These are phyloP conservation scores for Parapsyche elsis DNA, from an alignment of 1,140 invertebrate genomes.

Conservation along the genomic window DNA sequence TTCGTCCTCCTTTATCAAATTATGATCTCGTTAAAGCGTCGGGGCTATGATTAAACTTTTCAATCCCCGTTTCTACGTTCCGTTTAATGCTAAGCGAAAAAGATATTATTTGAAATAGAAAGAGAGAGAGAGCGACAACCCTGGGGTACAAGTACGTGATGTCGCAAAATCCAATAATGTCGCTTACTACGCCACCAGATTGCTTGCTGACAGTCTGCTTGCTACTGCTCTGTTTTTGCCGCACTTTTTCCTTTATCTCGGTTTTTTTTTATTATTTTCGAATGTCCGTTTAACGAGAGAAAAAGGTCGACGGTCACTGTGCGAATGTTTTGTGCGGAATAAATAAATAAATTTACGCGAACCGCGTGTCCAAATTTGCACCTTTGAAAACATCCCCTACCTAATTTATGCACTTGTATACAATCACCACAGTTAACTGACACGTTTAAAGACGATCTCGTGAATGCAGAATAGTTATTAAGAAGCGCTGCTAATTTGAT, in stretches of 20 bases:
- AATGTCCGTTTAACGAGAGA: not conserved
- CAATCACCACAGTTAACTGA: too few relatives aligned
- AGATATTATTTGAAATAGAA: too few relatives aligned
- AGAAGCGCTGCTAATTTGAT: too few relatives aligned
- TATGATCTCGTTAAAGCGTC: constrained; percentile 20
- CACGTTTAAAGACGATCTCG: too few relatives aligned
- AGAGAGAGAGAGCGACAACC: too few relatives aligned
- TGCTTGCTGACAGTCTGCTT: not conserved
- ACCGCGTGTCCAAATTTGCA: too few relatives aligned
- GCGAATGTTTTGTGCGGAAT: not conserved
- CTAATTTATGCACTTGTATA: too few relatives aligned
- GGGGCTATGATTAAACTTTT: constrained; percentile 7
- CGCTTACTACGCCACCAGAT: not conserved
- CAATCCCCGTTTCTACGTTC: not conserved
- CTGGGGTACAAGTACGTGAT: not conserved
- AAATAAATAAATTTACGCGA: not conserved
- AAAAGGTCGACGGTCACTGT: not conserved
- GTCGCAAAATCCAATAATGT: constrained; percentile 3
- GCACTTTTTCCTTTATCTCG: not conserved
- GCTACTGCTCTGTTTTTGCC: not conserved
- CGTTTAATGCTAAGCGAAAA: too few relatives aligned
- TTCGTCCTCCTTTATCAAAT: constrained; percentile 7
- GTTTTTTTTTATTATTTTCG: not conserved
- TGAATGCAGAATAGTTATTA: too few relatives aligned
- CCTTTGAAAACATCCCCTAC: too few relatives aligned